Percentiles rank a stretch among this genome's conserved stretches.
These are phyloP conservation scores for Drosophila anomalata DNA, from an alignment of 2,888 invertebrate species.

Conservation along the genomic window DNA sequence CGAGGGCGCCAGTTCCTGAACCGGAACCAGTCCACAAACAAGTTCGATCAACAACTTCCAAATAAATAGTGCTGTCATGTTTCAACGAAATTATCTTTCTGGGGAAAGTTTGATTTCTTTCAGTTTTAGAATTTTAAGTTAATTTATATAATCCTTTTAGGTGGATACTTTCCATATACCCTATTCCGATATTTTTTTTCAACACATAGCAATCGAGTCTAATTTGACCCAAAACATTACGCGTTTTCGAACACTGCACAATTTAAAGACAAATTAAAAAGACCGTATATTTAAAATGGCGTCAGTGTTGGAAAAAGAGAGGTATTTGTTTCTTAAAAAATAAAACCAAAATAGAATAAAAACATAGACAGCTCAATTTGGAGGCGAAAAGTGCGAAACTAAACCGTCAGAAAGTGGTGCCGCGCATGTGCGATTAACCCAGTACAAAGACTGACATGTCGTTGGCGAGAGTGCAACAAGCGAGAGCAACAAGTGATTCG, in stretches of 20 bases:
- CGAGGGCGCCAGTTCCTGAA: no score
- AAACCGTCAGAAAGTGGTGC: conserved; percentile 29
- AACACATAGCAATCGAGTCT: neutral
- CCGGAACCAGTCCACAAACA: no score
- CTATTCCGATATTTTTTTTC: no score
- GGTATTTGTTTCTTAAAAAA: conserved; percentile 71
- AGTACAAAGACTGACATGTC: conserved; percentile 80
- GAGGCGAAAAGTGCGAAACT: conserved; percentile 13
- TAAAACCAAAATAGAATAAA: conserved; percentile 46
- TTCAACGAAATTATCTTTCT: no score
- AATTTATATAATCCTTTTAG: no score
- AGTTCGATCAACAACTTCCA: no score
- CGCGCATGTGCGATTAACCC: conserved; percentile 61
- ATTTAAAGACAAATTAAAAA: neutral
- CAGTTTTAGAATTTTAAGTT: no score
- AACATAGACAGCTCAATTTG: neutral
- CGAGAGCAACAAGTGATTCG: conserved; percentile 64
- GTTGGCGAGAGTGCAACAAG: conserved; percentile 61
- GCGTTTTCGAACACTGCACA: neutral
- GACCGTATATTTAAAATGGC: conserved; percentile 2
- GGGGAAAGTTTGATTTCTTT: no score
- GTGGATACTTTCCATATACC: no score
- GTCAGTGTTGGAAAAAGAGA: conserved; percentile 57
- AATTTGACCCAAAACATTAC: neutral
- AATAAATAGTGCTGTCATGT: no score